Conservation (phyloP, 2,113 vertebrate genomes). For the Gobiocypris rarus region DNA sequence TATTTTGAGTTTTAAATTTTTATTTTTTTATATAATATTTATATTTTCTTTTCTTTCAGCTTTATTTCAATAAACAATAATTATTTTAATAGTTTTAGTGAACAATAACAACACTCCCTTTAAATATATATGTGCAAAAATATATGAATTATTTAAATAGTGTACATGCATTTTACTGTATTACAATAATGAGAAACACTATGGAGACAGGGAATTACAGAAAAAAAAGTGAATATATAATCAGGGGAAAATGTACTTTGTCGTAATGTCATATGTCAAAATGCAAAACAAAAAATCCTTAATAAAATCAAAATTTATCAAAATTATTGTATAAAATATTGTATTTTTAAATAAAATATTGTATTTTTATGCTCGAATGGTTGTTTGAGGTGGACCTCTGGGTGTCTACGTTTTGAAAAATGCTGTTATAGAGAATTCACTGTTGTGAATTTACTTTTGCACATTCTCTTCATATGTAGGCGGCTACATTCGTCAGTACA, state of each 20-base stretch:
- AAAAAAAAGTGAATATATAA: background rate
- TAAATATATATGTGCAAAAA: background rate
- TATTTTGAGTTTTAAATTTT: background rate
- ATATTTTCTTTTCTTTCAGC: background rate
- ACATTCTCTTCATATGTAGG: slow-evolving; percentile 6
- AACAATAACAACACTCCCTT: background rate
- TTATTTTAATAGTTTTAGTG: background rate
- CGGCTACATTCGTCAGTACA: slow-evolving; percentile 38
- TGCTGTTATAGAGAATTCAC: background rate
- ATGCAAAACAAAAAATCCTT: background rate
- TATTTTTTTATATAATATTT: background rate
- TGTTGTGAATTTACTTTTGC: background rate
- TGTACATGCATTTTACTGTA: background rate
- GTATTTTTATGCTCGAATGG: background rate
- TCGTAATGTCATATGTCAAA: background rate
- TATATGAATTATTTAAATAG: background rate
- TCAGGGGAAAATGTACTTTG: background rate
- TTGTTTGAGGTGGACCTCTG: background rate
- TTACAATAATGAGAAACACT: background rate
- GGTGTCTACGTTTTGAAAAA: background rate
- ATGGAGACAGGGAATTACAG: background rate
- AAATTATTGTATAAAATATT: no score
- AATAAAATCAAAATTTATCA: background rate
- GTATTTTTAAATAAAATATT: no score
- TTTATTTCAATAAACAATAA: background rate